These are phyloP conservation scores for Hystrix cristata DNA, from an alignment of 2,113 vertebrate genomes.

Conservation along the genomic window DNA sequence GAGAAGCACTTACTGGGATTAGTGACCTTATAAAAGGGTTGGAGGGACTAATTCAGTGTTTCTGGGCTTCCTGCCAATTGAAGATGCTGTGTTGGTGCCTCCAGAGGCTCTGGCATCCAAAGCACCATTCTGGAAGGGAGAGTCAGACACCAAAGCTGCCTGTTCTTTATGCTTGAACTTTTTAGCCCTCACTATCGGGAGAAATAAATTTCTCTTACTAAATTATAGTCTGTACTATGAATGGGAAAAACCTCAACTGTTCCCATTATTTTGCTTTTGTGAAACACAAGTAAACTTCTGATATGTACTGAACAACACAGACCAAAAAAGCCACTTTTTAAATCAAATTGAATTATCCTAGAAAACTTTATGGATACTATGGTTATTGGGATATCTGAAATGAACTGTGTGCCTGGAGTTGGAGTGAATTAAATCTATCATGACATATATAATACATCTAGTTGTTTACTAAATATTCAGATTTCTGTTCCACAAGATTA, in stretches of 20 bases:
- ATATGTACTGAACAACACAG: background rate
- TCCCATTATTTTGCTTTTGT: background rate
- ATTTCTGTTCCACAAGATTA: background rate
- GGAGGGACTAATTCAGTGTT: background rate
- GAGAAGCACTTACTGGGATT: background rate
- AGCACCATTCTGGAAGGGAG: background rate
- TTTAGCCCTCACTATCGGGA: too few relatives aligned
- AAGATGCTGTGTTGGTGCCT: background rate
- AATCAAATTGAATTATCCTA: background rate
- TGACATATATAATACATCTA: background rate
- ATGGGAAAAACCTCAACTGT: background rate
- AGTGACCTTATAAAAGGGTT: background rate
- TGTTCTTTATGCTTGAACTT: background rate
- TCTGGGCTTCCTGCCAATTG: background rate
- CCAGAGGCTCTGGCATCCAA: background rate
- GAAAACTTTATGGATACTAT: background rate
- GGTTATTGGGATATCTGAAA: background rate
- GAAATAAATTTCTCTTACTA: background rate
- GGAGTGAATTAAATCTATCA: background rate
- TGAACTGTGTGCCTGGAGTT: background rate
- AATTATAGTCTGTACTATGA: background rate
- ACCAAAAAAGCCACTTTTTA: background rate
- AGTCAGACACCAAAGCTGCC: background rate
- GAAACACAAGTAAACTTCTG: background rate
- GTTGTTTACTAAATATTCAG: constrained; percentile 23